A percentile compares a stretch with the other conserved stretches of the same genome.
Evolutionary conservation across 2,888 invertebrate species (phyloP).

Genomic region (Dexiosoma caninum): DNA sequence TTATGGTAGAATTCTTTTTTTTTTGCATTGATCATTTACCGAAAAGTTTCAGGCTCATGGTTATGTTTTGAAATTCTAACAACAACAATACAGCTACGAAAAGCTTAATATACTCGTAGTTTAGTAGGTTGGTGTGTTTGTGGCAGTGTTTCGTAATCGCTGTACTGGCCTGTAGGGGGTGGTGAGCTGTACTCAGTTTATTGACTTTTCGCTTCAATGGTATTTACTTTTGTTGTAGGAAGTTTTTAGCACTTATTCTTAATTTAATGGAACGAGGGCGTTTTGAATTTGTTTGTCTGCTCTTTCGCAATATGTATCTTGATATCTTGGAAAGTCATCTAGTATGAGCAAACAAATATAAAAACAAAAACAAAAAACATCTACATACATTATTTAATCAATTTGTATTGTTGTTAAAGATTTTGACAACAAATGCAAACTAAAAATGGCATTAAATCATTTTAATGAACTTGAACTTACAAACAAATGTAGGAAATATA

Average conservation of each 20-base stretch:
- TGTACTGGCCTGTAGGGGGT: neutral
- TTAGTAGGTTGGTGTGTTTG: no score
- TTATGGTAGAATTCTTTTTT: no score
- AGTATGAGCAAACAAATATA: neutral
- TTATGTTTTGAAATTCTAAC: no score
- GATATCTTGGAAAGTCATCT: slow-evolving; percentile 9
- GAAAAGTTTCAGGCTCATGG: no score
- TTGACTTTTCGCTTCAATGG: slow-evolving; percentile 45
- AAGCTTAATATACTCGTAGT: no score
- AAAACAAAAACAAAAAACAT: no score
- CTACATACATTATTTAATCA: slow-evolving; percentile 14
- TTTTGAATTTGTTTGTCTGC: slow-evolving; percentile 1
- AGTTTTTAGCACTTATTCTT: slow-evolving; percentile 37
- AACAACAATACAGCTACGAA: no score
- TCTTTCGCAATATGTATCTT: slow-evolving; percentile 12
- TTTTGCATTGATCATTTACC: no score
- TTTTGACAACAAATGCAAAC: slow-evolving; percentile 9
- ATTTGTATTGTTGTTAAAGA: slow-evolving; percentile 4
- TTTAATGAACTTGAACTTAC: slow-evolving; percentile 44
- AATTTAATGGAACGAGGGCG: slow-evolving; percentile 34
- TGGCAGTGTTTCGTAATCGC: neutral
- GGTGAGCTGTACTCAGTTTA: slow-evolving; percentile 42
- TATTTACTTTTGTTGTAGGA: slow-evolving; percentile 38
- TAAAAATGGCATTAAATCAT: slow-evolving; percentile 8
- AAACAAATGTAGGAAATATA: neutral